Conservation (phyloP, 2,888 invertebrate species). For the Achlya flavicornis region DNA sequence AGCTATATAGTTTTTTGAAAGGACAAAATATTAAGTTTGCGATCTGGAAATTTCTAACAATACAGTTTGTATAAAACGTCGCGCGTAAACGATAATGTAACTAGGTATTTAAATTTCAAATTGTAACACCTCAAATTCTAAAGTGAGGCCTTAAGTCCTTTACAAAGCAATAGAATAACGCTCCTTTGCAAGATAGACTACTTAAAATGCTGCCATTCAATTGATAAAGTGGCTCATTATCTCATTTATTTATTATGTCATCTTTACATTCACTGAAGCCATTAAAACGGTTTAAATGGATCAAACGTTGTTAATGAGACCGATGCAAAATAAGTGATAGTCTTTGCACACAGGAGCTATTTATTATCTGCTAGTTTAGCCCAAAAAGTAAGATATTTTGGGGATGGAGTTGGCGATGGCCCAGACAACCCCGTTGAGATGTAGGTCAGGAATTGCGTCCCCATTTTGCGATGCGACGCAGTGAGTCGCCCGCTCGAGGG, state of each 20-base stretch:
- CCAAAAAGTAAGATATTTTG: conserved; percentile 37
- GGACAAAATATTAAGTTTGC: not conserved
- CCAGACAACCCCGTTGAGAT: conserved; percentile 68
- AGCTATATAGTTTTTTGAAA: not conserved
- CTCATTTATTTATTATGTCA: not conserved
- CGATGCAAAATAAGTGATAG: not conserved
- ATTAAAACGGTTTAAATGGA: not conserved
- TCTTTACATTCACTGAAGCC: not conserved
- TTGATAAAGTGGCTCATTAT: not conserved
- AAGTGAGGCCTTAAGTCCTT: conserved; percentile 18
- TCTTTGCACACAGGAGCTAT: not conserved
- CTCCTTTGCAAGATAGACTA: conserved; percentile 28
- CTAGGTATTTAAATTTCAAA: conserved; percentile 48
- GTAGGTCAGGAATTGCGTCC: conserved; percentile 76
- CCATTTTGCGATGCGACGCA: conserved; percentile 55
- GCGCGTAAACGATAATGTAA: conserved; percentile 16
- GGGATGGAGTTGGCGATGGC: conserved; percentile 66
- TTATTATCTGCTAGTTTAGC: conserved; percentile 39
- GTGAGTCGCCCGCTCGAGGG: conserved; percentile 28
- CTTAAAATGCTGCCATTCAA: not conserved
- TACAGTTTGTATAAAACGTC: conserved; percentile 26
- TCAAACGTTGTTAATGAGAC: not conserved
- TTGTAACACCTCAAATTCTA: conserved; percentile 39
- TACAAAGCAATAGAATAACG: no score
- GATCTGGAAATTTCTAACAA: conserved; percentile 33